Evolutionary conservation across 2,888 invertebrate species (phyloP), one percentile per base, ranked within the genome.

Genomic region (Ormyrus nitidulus): DNA sequence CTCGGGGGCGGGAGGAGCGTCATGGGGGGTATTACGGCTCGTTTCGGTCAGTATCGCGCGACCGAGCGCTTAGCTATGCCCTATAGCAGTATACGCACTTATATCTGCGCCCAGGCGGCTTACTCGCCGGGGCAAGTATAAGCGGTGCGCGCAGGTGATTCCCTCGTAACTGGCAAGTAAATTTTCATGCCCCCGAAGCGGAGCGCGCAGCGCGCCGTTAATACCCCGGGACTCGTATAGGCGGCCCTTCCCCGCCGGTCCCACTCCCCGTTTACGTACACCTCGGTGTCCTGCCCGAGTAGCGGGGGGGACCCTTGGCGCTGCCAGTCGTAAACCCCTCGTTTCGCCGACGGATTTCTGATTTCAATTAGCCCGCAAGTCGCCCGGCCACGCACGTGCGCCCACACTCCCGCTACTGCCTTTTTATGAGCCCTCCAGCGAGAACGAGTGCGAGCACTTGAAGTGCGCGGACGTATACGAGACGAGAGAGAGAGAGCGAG

Each of bases 321-420:
- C 64, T 6, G 54, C 19, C 13, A 56, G 71, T 59, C 71, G 64
- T 66, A 66, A 78, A 72, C 66, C 72, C 78, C 78, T 72, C 72
- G 68, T 74, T 69, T 66, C 74, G 69, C 13, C 74, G 79, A 61
- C 59, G 58, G 66, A 72, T 79, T 79, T 69, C 74, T 74, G 73
- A 79, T 79, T 79, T 79, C 79, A 74, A 79, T 79, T 79, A 74
- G 73, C 69, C 19, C 61, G 53, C 34, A 34, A 34, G 34, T 49
- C 6, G 58, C 56, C 6, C 13, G 19, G 11, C n/a, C 53, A 19
- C 54, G 77, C 77, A 77, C 70, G 77, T 77, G 70, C 64, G n/a
- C 46, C 13, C 11, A 11, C 34, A 11, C 34, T 46, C 34, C 34
- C 46, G 64, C 54, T 65, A 48, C 34, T 19, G 73, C 73, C 34